Evolutionary conservation across 2,113 vertebrate species (phyloP).

Genomic region (Rhea pennata): DNA sequence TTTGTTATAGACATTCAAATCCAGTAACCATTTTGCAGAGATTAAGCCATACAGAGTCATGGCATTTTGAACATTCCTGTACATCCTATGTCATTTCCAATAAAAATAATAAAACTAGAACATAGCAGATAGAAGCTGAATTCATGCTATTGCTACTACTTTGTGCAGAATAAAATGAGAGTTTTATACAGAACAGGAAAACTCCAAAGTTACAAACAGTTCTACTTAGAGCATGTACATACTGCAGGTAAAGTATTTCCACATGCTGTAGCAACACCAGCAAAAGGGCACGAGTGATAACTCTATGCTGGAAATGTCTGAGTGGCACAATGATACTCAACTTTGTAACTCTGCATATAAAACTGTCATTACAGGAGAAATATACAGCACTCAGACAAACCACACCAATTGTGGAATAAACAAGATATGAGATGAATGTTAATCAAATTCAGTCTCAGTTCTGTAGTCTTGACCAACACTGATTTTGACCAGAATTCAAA

Average conservation of each 20-base stretch:
- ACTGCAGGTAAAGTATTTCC: not conserved
- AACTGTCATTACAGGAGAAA: not conserved
- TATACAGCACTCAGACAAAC: not conserved
- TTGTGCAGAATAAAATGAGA: not conserved
- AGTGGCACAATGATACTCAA: not conserved
- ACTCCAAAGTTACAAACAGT: not conserved
- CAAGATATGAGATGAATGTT: rapidly evolving
- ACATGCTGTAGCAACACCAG: not conserved
- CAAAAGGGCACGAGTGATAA: not conserved
- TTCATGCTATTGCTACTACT: not conserved
- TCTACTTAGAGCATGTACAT: not conserved
- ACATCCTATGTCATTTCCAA: not conserved
- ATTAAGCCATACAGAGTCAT: not conserved
- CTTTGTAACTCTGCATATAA: not conserved
- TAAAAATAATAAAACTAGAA: not conserved
- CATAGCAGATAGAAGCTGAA: not conserved
- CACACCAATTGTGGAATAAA: not conserved
- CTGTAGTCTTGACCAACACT: not conserved
- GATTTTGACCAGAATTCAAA: not conserved
- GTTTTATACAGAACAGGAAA: not conserved
- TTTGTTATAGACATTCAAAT: constrained; percentile 28
- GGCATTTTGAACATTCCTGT: not conserved
- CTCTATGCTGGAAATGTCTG: not conserved
- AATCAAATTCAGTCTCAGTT: too few relatives aligned
- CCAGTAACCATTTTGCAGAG: not conserved